Evolutionary conservation across 2,888 invertebrate species (phyloP), one percentile per base, ranked within the genome.

Genomic region (Melieria crassipennis): DNA sequence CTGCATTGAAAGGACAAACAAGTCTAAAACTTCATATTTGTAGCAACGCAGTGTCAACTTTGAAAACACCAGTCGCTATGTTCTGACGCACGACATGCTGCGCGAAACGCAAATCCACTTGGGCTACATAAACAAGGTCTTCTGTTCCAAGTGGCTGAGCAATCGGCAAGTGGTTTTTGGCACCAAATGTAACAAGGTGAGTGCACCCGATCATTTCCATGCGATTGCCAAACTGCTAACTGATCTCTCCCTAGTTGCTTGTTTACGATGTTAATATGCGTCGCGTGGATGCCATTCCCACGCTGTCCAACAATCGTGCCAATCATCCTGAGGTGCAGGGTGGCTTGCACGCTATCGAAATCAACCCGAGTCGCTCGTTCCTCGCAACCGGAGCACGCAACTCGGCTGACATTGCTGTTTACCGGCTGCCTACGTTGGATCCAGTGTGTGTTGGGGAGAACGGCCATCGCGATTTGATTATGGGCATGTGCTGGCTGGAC

Each of bases 141-240:
- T 98, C 89, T 96, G 97, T 85, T 96, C 97, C 0, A 94, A 97
- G 85, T 98, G 98, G 98, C 89, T 98, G 55, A 96, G 95, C 78
- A 95, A 96, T 87, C 90, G 96, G 80, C 97, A 97, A 88, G 94
- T 98, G 71, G 96, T 97, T 42, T 96, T 97, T 86, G 98, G 98
- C 69, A 98, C 98, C 65, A 98, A 98, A 87, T 98, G 98, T 88
- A 98, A 98, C 88, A 97, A 96, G 91, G 94, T 95, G 85, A 61
- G 60, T 61, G 10, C 10, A 6, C 7, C 11, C 4, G 30, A 30
- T 30, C 30, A 1, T 30, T 30, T 30, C 30, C 30, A 30, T 30
- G 30, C 30, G 30, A 30, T 30, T 30, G 30, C 30, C 30, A 30
- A 30, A 30, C 30, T 30, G 30, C 30, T 30, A 3, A 30, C 30